Conservation (phyloP, 1,140 invertebrate species). For the Araneus ventricosus region DNA sequence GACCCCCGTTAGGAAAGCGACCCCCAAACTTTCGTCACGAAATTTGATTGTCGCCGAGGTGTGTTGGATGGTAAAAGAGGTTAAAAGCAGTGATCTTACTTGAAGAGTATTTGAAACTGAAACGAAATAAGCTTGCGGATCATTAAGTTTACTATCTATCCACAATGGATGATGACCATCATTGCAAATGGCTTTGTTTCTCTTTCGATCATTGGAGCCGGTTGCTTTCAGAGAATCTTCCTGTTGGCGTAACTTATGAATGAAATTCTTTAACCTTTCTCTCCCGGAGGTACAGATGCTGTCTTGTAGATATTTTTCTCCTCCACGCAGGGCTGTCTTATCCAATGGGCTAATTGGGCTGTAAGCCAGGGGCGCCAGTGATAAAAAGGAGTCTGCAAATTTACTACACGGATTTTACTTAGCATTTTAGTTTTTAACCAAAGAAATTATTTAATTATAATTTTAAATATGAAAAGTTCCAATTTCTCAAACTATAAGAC, state of each 20-base stretch:
- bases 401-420: no score
- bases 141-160: not conserved
- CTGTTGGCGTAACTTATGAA: not conserved
- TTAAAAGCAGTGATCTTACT: constrained; percentile 31
- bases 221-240: not conserved
- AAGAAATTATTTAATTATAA: no score
- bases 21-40: constrained; percentile 56
- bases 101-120: not conserved
- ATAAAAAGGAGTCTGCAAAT: no score
- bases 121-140: not conserved
- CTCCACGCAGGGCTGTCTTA: no score
- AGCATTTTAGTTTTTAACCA: no score
- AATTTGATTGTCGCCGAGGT: constrained; percentile 64
- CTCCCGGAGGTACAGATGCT: no score
- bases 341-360: no score
- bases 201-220: not conserved
- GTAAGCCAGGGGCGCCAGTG: no score
- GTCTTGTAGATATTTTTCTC: no score
- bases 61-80: constrained; percentile 35
- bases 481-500: no score
- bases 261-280: not conserved
- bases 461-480: no score
- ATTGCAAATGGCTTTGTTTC: constrained; percentile 55
- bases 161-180: not conserved
- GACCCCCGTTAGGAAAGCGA: constrained; percentile 35